Evolutionary conservation across 2,797 vertebrate species (phyloP).

Genomic region (Tapera naevia): DNA sequence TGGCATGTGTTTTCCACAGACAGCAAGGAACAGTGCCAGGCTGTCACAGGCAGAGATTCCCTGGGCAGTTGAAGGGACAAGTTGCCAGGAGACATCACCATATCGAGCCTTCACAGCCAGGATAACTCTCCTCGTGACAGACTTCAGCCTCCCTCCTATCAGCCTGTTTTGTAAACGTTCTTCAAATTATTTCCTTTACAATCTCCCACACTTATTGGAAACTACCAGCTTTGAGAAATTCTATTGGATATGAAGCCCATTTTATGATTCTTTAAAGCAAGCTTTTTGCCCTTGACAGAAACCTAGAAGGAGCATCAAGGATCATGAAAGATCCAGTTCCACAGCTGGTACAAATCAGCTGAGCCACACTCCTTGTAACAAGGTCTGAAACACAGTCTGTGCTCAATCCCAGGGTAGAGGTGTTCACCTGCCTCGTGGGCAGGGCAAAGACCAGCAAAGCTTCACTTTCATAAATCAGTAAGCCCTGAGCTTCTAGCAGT

Average conservation of each 20-base stretch:
- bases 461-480: not conserved
- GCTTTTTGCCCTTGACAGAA: not conserved
- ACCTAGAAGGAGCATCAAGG: not conserved
- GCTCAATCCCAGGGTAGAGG: not conserved
- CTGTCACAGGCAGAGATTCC: not conserved
- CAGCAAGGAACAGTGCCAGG: not conserved
- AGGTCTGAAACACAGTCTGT: not conserved
- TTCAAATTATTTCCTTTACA: not conserved
- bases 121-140: not conserved
- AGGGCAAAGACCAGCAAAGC: not conserved
- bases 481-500: not conserved
- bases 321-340: not conserved
- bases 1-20: accelerated
- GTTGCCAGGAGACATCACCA: not conserved
- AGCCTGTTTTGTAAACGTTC: not conserved
- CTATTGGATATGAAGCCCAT: not conserved
- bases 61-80: not conserved
- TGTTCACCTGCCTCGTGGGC: not conserved
- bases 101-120: not conserved
- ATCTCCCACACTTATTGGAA: not conserved
- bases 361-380: not conserved
- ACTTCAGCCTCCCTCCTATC: not conserved
- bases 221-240: not conserved
- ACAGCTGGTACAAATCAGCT: not conserved
- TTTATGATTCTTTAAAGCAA: not conserved